Conservation (phyloP, 2,113 vertebrate genomes). For the Quiscalus mexicanus region DNA sequence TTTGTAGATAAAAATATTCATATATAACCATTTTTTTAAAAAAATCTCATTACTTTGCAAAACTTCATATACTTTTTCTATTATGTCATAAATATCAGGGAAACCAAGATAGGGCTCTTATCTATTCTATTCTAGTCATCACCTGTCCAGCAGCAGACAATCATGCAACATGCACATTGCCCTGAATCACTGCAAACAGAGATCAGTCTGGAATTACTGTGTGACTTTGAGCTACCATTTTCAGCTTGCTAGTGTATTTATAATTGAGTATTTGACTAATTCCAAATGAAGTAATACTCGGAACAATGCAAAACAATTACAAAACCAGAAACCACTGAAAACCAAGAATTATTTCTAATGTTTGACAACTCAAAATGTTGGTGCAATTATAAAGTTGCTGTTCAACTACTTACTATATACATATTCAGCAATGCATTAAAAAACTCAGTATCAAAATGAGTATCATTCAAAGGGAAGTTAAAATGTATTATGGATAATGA, state of each 20-base stretch:
- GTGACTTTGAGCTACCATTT: not conserved
- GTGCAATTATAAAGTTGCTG: not conserved
- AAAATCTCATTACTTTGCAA: not conserved
- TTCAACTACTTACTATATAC: not conserved
- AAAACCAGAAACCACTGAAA: not conserved
- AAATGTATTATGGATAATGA: slow-evolving; percentile 14
- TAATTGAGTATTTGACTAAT: not conserved
- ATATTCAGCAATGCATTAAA: not conserved
- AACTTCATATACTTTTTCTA: not conserved
- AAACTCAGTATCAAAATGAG: not conserved
- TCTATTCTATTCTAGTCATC: not conserved
- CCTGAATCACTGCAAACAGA: not conserved
- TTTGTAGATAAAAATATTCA: not conserved
- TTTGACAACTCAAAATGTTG: not conserved
- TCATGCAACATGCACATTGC: fast-evolving
- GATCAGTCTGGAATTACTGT: not conserved
- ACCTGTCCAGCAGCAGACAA: not conserved
- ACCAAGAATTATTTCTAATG: not conserved
- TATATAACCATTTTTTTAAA: not conserved
- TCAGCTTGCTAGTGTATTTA: not conserved
- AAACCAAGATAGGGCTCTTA: not conserved
- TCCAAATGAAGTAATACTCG: not conserved
- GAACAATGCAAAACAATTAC: not conserved
- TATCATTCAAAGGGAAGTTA: not conserved
- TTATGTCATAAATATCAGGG: not conserved